Percentiles rank a stretch among this genome's conserved stretches.
Conservation (phyloP, 2,113 vertebrate species). For the Callipepla californica region DNA sequence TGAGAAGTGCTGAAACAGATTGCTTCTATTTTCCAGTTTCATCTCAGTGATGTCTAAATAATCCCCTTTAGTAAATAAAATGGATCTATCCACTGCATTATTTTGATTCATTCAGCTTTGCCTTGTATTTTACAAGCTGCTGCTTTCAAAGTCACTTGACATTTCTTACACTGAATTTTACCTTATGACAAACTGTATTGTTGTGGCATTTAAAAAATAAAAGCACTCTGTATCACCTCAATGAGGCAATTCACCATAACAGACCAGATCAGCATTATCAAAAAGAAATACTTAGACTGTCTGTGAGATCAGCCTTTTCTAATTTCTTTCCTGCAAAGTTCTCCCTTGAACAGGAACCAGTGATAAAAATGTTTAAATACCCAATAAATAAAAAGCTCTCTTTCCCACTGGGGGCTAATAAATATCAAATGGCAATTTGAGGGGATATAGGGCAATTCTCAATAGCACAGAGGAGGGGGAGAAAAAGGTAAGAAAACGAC, state of each 20-base stretch:
- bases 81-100: not conserved
- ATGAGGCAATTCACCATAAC: not conserved
- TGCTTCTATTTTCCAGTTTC: not conserved
- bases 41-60: not conserved
- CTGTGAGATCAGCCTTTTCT: not conserved
- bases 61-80: not conserved
- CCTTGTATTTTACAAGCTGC: not conserved
- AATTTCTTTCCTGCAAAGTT: not conserved
- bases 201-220: not conserved
- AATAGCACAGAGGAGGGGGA: fast-evolving
- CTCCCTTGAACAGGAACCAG: not conserved
- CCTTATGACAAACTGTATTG: not conserved
- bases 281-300: not conserved
- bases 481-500: not conserved
- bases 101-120: not conserved
- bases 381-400: not conserved
- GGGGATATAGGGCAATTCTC: not conserved
- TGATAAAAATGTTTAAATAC: not conserved
- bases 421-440: not conserved
- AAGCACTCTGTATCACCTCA: not conserved
- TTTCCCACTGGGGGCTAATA: not conserved
- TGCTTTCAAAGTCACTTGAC: not conserved
- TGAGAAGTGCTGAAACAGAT: not conserved
- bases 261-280: not conserved
- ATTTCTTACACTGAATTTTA: not conserved